phyloP scores from a whole-genome alignment of 2,113 vertebrate genomes.

The Oceanites oceanicus region DNA sequence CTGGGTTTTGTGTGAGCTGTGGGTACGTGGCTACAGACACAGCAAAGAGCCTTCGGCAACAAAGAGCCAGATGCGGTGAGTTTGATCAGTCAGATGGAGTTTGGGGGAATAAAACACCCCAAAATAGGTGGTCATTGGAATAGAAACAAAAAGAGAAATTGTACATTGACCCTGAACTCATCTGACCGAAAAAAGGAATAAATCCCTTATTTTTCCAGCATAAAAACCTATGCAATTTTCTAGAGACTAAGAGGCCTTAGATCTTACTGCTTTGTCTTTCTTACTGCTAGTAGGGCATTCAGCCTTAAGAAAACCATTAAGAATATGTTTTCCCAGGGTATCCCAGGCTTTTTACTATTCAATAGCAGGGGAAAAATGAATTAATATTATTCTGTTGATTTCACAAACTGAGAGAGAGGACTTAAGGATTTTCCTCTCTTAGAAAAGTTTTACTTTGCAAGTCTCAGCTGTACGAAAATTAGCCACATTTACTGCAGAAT shows the following conservation, averaged over 20 bases:
- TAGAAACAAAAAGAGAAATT: constrained; percentile 66
- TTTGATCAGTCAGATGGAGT: constrained; percentile 3
- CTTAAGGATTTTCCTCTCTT: not conserved
- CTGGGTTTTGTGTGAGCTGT: not conserved
- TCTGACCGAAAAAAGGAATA: constrained; percentile 17
- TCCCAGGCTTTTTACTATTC: constrained; percentile 6
- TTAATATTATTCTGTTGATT: constrained; percentile 41
- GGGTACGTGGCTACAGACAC: not conserved
- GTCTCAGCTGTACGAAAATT: not conserved
- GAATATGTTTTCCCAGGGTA: constrained; percentile 53
- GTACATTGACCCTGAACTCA: constrained; percentile 59
- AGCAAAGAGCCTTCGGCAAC: not conserved
- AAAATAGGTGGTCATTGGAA: constrained; percentile 45
- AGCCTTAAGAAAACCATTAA: constrained; percentile 54
- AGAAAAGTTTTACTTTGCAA: not conserved
- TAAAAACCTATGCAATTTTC: constrained; percentile 54
- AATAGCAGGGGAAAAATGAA: not conserved
- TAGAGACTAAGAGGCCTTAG: constrained; percentile 50
- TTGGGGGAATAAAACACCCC: constrained; percentile 41
- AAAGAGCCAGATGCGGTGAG: not conserved
- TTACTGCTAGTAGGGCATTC: constrained; percentile 46
- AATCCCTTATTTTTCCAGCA: constrained; percentile 65
- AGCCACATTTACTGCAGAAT: not conserved
- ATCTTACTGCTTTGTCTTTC: constrained; percentile 65
- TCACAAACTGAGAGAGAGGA: constrained; percentile 4